Evolutionary conservation across 2,888 invertebrate genomes (phyloP), one percentile per base, ranked within the genome.

Genomic region (Synergus umbraculus): DNA sequence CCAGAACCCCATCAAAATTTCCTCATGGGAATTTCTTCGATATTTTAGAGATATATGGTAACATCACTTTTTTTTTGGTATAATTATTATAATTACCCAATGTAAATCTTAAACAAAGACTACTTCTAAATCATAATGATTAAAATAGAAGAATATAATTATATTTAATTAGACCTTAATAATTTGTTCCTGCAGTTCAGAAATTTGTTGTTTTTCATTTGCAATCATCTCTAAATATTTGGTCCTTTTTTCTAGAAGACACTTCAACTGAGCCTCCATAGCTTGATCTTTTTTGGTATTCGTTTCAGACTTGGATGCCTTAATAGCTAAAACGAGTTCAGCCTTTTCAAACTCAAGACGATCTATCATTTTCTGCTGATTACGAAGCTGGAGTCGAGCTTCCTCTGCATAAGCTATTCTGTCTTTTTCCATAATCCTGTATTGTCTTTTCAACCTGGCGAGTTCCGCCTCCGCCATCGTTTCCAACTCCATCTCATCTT

Each of bases 361-460:
- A 37, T 92, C 92, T 82, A 96, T 94, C 84, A 95, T 94, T 87
- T 93, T 94, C 86, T 94, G 93, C 90, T 96, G 95, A 89, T 94
- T 94, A 77, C 94, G 93, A 41, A 95, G 92, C 82, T 95, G 94
- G 8, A 95, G 94, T 86, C 95, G 95, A 41, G 95, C 95, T 88
- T 96, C 96, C 88, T 95, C 95, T 78, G 94, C 94, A 88, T 96
- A 96, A 0, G 95, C 94, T 13, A 94, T 93, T 2, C 96, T 93
- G 90, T 97, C 96, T 81, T 96, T 95, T 91, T 97, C 97, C 96
- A 97, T 97, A 85, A 97, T 96, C 22, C 97, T 94, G 90, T 96
- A 96, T 93, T 97, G 97, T 88, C 97, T 94, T 86, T 96, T 96
- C 64, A 98, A 92, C 83, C 97, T 95, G 22, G 95, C 93, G 87